Percentiles rank a stretch among this genome's conserved stretches.
phyloP scores from a whole-genome alignment of 2,888 invertebrate genomes.

The Mimachlamys varia region DNA sequence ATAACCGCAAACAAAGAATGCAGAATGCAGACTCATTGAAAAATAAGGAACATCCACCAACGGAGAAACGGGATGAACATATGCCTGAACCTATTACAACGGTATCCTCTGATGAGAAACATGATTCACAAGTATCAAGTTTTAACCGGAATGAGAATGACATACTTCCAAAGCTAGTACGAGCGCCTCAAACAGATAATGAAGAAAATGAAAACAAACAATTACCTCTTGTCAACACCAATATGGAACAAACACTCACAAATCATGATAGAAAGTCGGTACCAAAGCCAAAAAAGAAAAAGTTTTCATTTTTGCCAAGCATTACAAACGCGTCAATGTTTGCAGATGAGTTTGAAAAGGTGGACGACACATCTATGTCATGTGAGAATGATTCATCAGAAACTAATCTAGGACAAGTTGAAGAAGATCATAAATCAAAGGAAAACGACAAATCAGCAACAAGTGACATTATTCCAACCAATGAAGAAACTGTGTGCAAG shows the following conservation, averaged over 20 bases:
- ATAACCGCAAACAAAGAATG: not conserved
- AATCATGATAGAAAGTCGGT: not conserved
- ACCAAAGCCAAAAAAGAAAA: not conserved
- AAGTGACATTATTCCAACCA: not conserved
- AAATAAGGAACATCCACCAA: not conserved
- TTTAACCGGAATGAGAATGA: not conserved
- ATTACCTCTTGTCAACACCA: not conserved
- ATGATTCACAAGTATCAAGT: not conserved
- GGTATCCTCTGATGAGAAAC: not conserved
- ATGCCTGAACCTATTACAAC: not conserved
- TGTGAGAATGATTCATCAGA: not conserved
- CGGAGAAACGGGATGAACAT: not conserved
- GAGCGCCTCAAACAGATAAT: not conserved
- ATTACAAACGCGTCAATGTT: conserved; percentile 18
- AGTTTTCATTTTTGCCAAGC: not conserved
- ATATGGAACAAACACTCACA: not conserved
- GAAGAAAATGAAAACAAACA: not conserved
- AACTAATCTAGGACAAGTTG: not conserved
- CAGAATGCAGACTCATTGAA: not conserved
- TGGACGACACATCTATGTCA: not conserved
- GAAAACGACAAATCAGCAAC: not conserved
- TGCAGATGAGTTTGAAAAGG: not conserved
- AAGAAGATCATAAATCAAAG: not conserved
- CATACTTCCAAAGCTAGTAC: not conserved
- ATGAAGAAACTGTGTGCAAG: not conserved